Base-by-base conservation (phyloP, 2,113 vertebrate genomes). In the Syrrhaptes paradoxus region DNA sequence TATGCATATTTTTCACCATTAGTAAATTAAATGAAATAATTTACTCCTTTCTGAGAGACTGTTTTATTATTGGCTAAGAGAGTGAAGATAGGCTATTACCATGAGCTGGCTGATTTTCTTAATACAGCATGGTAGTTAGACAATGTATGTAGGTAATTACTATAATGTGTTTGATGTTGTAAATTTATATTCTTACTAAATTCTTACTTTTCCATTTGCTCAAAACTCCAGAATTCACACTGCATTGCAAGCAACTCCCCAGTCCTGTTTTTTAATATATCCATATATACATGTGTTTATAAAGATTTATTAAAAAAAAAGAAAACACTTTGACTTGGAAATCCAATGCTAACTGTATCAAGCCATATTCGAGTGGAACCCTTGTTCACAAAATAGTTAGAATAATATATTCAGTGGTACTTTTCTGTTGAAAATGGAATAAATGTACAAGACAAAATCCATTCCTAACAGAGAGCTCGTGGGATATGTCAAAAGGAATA, bases 401-500 rank as follows among this genome's bases (percentile, higher is more conserved):
- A 86, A 10, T 75, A 79, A 61, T 41, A 55, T 21, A 20, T 89
- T 85, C 55, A 80, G 32, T 48, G 38, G 32, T 73, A 62, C 26
- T 88, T 97, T 89, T 89, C 63, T 94, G 34, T 29, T 79, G 45
- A 94, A 94, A 87, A 62, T 45, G 25, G 85, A 95, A 74, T 67
- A 77, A 28, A 66, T 9, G 89, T 87, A 67, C 62, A 94, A 31
- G 66, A 73, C 36, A 95, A 97, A 95, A 70, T 31, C 66, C 76
- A 74, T 78, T 95, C 45, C 80, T 76, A 93, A 43, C 83, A 95
- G 82, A 94, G 59, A 96, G 71, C 71, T 55, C 72, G 66, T 6
- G 62, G 87, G 62, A 95, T 95, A 89, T 92, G 68, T 67, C 49
- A 91, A 96, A 95, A 97, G 89, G 83, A 97, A 97, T 96, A 97